phyloP scores from a whole-genome alignment of 2,797 vertebrate genomes.

The Pantherophis alleghaniensis region DNA sequence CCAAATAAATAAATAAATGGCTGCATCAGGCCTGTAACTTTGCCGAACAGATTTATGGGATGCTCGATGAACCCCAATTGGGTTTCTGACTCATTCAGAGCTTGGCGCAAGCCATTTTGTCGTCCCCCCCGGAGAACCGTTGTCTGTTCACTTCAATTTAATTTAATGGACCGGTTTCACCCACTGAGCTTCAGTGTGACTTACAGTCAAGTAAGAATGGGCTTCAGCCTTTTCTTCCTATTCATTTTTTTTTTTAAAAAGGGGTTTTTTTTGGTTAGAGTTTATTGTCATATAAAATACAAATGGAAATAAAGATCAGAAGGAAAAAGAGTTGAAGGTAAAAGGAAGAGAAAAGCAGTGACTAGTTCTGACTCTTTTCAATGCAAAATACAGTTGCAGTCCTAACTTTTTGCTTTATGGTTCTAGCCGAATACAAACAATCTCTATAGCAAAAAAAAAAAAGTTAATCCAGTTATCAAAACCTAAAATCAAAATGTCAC shows the following conservation, averaged over 20 bases:
- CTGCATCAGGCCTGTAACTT: not conserved
- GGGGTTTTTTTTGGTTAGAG: fast-evolving
- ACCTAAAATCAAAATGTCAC: not conserved
- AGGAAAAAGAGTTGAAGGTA: not conserved
- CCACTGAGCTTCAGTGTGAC: not conserved
- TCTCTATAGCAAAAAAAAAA: not conserved
- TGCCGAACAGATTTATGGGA: not conserved
- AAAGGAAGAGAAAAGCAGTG: not conserved
- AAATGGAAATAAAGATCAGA: not conserved
- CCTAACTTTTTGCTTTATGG: not conserved
- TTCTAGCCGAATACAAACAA: not conserved
- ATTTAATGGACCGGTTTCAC: slow-evolving; percentile 4
- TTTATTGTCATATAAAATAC: not conserved
- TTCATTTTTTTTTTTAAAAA: not conserved
- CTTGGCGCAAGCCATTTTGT: not conserved
- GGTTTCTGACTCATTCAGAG: not conserved
- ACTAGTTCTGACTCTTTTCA: not conserved
- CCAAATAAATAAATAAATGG: not conserved
- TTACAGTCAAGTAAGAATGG: not conserved
- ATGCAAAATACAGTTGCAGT: not conserved
- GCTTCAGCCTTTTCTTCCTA: not conserved
- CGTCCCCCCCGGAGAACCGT: not conserved
- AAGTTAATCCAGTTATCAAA: not conserved
- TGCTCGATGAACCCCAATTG: not conserved
- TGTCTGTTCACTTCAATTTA: slow-evolving; percentile 19